Percentiles rank a stretch among this genome's conserved stretches.
Conservation (phyloP, 2,113 vertebrate genomes). For the Raja brachyura region DNA sequence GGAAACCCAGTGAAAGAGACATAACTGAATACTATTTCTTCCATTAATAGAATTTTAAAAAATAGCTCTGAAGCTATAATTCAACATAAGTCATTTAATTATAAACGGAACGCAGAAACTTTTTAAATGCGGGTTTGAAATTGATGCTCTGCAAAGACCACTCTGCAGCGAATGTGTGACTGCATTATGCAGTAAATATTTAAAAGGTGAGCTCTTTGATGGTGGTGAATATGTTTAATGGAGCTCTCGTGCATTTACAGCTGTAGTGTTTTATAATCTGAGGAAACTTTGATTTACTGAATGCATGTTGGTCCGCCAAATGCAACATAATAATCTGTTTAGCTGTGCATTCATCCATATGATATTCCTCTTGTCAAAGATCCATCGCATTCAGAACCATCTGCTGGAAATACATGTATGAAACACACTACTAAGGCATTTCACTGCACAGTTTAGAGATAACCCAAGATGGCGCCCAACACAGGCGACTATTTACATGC, state of each 20-base stretch:
- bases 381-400: neutral
- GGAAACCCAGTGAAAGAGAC: neutral
- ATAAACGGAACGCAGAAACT: neutral
- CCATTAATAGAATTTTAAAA: neutral
- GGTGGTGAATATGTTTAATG: neutral
- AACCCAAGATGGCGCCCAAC: no score
- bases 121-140: neutral
- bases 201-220: neutral
- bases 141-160: neutral
- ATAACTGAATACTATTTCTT: neutral
- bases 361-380: neutral
- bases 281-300: neutral
- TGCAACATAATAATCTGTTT: neutral
- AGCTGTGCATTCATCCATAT: neutral
- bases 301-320: neutral
- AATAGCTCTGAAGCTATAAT: neutral
- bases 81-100: neutral
- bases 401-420: neutral
- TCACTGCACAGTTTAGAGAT: neutral
- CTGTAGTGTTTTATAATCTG: neutral
- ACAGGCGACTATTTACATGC: no score
- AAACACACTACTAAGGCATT: neutral
- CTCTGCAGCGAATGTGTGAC: neutral
- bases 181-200: constrained; percentile 6
- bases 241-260: neutral